phyloP scores from a whole-genome alignment of 2,797 vertebrate species.

The Onychomys arenicola region DNA sequence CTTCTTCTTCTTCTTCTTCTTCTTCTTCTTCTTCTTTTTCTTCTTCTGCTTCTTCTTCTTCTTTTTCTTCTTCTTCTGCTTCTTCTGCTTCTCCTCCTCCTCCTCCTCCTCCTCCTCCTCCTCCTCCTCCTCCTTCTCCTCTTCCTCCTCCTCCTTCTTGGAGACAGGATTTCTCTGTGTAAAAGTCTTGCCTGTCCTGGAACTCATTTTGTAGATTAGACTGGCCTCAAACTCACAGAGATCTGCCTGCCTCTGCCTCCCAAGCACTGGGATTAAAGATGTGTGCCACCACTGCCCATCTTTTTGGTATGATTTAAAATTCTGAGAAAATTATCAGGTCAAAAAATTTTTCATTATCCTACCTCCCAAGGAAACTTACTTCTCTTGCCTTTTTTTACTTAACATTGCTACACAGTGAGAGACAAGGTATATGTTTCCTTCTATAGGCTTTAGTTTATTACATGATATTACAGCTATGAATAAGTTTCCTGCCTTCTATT shows the following conservation, averaged over 20 bases:
- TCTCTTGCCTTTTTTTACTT: background rate
- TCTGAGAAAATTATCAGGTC: background rate
- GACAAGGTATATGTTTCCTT: background rate
- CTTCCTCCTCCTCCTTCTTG: too few relatives aligned
- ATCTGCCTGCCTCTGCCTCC: background rate
- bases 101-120: too few relatives aligned
- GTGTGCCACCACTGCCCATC: background rate
- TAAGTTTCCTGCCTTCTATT: conserved; percentile 13
- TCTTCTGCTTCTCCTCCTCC: too few relatives aligned
- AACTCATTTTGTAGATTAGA: background rate
- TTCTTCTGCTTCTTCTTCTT: too few relatives aligned
- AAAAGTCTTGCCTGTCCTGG: background rate
- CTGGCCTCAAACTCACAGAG: background rate
- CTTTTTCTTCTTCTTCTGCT: too few relatives aligned
- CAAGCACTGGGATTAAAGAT: background rate
- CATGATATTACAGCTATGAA: background rate
- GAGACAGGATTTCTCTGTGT: background rate
- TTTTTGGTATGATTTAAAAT: conserved; percentile 26
- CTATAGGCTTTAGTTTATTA: background rate
- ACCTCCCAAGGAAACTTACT: background rate
- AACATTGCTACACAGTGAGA: background rate
- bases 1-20: too few relatives aligned
- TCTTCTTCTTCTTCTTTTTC: too few relatives aligned
- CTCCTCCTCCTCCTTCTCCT: too few relatives aligned
- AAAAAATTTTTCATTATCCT: background rate